Conservation (phyloP, 2,797 vertebrate genomes). For the Epinephelus coioides region DNA sequence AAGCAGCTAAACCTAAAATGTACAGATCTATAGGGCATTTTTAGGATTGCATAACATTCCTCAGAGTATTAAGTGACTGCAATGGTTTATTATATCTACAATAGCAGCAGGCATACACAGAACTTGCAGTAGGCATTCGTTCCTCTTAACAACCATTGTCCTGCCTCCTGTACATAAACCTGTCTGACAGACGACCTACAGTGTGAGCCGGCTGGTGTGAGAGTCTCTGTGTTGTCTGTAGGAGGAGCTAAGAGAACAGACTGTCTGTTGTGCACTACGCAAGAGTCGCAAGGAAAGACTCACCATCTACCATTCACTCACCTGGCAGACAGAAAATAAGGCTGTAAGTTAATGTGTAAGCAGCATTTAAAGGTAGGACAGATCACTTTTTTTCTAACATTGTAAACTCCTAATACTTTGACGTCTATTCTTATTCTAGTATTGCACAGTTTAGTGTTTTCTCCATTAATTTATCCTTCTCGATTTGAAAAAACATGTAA, state of each 20-base stretch:
- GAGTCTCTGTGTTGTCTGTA: slow-evolving; percentile 7
- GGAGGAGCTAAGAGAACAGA: slow-evolving; percentile 48
- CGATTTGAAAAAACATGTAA: background rate
- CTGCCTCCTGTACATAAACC: background rate
- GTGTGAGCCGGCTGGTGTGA: background rate
- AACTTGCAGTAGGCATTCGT: background rate
- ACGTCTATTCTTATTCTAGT: background rate
- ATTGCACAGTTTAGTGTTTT: background rate
- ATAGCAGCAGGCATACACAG: background rate
- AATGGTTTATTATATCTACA: background rate
- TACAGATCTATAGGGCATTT: no score
- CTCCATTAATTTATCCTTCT: background rate
- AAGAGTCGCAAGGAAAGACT: background rate
- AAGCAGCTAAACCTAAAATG: background rate
- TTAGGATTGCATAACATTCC: background rate
- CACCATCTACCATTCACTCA: background rate
- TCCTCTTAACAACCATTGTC: slow-evolving; percentile 1
- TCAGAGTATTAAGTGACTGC: background rate
- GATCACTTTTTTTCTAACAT: background rate
- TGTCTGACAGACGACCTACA: background rate
- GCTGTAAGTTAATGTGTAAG: background rate
- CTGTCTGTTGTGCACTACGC: background rate
- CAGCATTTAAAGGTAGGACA: slow-evolving; percentile 36
- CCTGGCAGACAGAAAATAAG: background rate
- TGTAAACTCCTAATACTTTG: background rate